Base-by-base conservation (phyloP, 2,797 vertebrate species). In the Coranthus polyacanthus region DNA sequence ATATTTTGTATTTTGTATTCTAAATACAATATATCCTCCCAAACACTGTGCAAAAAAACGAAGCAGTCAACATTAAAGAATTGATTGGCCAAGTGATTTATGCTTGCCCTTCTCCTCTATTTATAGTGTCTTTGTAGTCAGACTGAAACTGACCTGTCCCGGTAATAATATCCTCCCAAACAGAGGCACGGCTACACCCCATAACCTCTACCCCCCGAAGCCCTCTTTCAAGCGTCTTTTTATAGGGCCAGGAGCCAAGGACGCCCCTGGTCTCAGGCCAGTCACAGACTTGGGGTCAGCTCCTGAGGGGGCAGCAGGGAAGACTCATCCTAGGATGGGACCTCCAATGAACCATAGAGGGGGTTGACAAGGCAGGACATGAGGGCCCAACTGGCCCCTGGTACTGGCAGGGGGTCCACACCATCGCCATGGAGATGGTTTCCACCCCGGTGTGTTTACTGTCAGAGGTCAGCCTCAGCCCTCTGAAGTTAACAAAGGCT, bases 381-480 rank as follows among this genome's bases (percentile, higher is more conserved):
- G 24, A 82, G 62, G 78, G 74, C 51, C 83, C 86, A 72, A 86
- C 78, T 84, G 85, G 84, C 83, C 81, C 81, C 79, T 44, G 66
- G 72, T 78, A 59, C 64, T 12, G 12, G 88, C 84, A 76, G 90
- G 89, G 83, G 84, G 88, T 84, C 80, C 71, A 16, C 49, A 47
- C 53, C 70, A 75, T 88, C 26, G 38, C 77, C 85, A 82, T 79
- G 86, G 88, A 60, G 81, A 91, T 72, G 78, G 75, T 63, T 76
- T 87, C 81, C 75, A 84, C 84, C 87, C 87, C 17, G 69, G 79
- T 82, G 89, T 85, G 81, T 92, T 90, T 88, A 82, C 88, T 89
- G 89, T 86, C 86, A 86, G 83, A 88, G 89, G 87, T 92, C 83
- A 86, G 50, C 47, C 59, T 37, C 5, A 17, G 59, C 65, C 50